Percentiles rank a stretch among this genome's conserved stretches.
phyloP scores from a whole-genome alignment of 2,113 vertebrate genomes.

The Cacatua alba region DNA sequence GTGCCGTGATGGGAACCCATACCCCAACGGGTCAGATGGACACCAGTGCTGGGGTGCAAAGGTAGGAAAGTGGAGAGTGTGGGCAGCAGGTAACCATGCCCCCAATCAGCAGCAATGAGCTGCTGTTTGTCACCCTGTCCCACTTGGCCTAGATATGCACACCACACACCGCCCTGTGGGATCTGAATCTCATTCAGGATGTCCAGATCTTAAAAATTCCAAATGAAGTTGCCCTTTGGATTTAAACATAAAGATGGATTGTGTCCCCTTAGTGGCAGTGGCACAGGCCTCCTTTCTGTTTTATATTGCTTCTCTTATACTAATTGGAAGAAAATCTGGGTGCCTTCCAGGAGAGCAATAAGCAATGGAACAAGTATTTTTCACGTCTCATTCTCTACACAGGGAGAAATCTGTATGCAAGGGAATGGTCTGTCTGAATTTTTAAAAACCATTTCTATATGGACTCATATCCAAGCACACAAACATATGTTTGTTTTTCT shows the following conservation, averaged over 20 bases:
- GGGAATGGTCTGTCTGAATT: neutral
- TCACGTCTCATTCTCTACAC: neutral
- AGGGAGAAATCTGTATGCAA: neutral
- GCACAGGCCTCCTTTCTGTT: neutral
- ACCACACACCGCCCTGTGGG: neutral
- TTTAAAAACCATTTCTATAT: neutral
- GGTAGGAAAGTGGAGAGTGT: accelerated
- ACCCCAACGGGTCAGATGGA: accelerated
- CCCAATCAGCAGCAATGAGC: accelerated
- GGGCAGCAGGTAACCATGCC: neutral
- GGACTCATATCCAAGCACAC: neutral
- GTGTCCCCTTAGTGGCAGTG: neutral
- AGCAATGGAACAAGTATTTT: neutral
- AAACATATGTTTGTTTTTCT: neutral
- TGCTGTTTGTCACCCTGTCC: neutral
- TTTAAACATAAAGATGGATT: neutral
- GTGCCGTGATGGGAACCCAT: neutral
- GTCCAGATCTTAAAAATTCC: neutral
- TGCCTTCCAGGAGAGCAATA: conserved; percentile 30
- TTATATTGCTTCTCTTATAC: neutral
- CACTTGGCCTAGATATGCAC: neutral
- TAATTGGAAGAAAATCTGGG: conserved; percentile 6
- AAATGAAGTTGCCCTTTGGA: neutral
- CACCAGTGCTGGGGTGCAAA: neutral
- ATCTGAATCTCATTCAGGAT: neutral